Conservation (phyloP, 2,113 vertebrate genomes). For the Casuarius casuarius region DNA sequence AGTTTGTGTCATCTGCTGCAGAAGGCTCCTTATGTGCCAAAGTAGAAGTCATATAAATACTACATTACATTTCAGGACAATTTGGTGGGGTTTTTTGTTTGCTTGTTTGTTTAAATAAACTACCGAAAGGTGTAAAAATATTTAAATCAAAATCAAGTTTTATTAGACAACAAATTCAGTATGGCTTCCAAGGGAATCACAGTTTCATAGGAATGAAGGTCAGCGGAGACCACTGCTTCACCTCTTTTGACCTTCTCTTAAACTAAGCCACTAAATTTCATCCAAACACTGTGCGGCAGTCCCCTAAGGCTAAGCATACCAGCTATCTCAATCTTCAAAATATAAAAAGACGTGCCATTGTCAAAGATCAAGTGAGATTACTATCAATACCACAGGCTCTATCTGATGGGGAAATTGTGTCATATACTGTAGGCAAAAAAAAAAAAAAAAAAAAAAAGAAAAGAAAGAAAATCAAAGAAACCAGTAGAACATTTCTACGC, state of each 20-base stretch:
- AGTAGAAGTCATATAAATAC: background rate
- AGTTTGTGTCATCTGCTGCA: background rate
- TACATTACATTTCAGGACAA: background rate
- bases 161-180: background rate
- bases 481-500: background rate
- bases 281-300: background rate
- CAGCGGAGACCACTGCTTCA: background rate
- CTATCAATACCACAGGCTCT: background rate
- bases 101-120: background rate
- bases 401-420: background rate
- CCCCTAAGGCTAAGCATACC: background rate
- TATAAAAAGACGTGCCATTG: background rate
- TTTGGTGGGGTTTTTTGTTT: background rate
- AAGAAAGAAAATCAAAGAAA: background rate
- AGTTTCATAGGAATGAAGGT: background rate
- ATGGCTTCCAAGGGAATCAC: background rate
- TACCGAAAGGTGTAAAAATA: background rate
- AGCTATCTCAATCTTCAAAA: background rate
- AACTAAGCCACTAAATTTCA: background rate
- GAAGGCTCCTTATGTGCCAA: background rate
- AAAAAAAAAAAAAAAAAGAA: background rate
- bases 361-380: background rate
- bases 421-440: background rate
- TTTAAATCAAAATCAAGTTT: background rate
- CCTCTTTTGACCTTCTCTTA: background rate